Evolutionary conservation across 2,888 invertebrate species (phyloP).

Genomic region (Flabesymbios commensalis): DNA sequence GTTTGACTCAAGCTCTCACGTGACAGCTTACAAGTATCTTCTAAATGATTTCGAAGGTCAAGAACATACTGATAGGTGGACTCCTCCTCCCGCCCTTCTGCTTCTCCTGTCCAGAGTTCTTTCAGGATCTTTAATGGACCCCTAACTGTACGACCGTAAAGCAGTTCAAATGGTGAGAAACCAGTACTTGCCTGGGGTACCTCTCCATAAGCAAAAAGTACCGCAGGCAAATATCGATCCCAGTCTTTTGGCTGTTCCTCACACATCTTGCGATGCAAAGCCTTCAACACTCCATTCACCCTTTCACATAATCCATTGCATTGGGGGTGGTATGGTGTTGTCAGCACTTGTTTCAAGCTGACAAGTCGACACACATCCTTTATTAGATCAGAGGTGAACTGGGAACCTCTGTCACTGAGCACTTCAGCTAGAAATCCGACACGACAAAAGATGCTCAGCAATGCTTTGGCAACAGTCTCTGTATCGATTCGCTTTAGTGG

Average conservation of each 20-base stretch:
- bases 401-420: conserved; percentile 31
- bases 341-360: conserved; percentile 16
- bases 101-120: conserved; percentile 22
- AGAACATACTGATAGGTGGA: background rate
- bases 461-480: conserved; percentile 31
- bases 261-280: background rate
- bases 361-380: conserved; percentile 18
- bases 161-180: conserved; percentile 16
- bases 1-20: conserved; percentile 1
- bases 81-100: background rate
- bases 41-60: background rate
- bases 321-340: conserved; percentile 28
- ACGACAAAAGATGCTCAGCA: conserved; percentile 27
- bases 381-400: conserved; percentile 32
- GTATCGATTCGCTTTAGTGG: conserved; percentile 33
- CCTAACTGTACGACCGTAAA: conserved; percentile 29
- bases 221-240: conserved; percentile 10
- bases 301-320: conserved; percentile 31
- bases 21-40: conserved; percentile 27
- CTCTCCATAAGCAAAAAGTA: conserved; percentile 11
- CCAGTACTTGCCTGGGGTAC: conserved; percentile 4
- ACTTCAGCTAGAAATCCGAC: conserved; percentile 32
- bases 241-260: conserved; percentile 5
- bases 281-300: conserved; percentile 23
- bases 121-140: conserved; percentile 33